phyloP scores from a whole-genome alignment of 2,888 invertebrate species.

The Fissipunctia ypsillon region DNA sequence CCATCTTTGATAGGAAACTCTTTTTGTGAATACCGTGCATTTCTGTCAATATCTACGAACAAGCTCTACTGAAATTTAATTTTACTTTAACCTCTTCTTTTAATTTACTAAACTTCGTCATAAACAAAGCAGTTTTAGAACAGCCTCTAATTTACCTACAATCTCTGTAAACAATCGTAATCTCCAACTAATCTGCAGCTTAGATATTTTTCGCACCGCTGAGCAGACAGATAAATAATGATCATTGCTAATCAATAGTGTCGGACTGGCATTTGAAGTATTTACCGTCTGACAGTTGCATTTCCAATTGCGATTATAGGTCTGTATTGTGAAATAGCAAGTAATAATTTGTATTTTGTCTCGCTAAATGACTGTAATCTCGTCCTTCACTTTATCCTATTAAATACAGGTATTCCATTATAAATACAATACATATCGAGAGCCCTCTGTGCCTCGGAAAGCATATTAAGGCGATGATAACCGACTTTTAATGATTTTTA shows the following conservation, averaged over 20 bases:
- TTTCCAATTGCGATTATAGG: slow-evolving; percentile 42
- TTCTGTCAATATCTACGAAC: background rate
- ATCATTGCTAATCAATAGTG: slow-evolving; percentile 56
- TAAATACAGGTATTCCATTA: background rate
- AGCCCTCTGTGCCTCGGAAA: no score
- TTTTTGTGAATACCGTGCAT: background rate
- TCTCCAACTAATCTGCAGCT: slow-evolving; percentile 45
- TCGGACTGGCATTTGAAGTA: slow-evolving; percentile 60
- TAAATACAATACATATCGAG: no score
- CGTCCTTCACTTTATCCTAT: slow-evolving; percentile 23
- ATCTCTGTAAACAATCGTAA: slow-evolving; percentile 54
- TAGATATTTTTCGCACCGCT: slow-evolving; percentile 55
- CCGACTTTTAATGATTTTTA: no score
- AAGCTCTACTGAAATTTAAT: background rate
- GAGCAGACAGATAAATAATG: slow-evolving; percentile 58
- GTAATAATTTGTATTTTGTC: slow-evolving; percentile 53
- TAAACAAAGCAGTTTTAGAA: slow-evolving; percentile 9
- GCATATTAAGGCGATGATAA: no score
- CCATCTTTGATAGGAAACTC: no score
- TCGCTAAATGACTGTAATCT: slow-evolving; percentile 50
- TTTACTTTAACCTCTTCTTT: background rate
- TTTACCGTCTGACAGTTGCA: slow-evolving; percentile 52
- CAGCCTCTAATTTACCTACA: slow-evolving; percentile 19
- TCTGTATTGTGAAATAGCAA: slow-evolving; percentile 56
- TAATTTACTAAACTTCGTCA: background rate